These are phyloP conservation scores for Calliopum simillimum DNA, from an alignment of 2,888 invertebrate genomes.

Conservation along the genomic window DNA sequence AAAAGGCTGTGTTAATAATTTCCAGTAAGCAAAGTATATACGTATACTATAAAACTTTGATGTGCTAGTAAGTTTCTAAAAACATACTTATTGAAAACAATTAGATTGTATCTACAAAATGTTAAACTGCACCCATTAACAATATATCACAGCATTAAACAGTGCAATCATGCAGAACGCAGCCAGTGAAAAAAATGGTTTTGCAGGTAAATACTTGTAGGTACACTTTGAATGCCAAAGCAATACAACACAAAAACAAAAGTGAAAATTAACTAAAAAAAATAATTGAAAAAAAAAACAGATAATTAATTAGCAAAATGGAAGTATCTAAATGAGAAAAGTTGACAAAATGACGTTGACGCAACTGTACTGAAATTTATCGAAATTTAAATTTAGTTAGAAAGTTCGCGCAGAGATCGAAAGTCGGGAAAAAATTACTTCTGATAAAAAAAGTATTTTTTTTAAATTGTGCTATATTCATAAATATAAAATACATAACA, in stretches of 20 bases:
- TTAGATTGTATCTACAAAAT: neutral
- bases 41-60: too few relatives aligned
- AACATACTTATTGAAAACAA: too few relatives aligned
- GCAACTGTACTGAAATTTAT: neutral
- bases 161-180: constrained; percentile 4
- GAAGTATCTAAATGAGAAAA: neutral
- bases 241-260: constrained; percentile 1
- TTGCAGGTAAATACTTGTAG: neutral
- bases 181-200: neutral
- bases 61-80: too few relatives aligned
- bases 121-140: constrained; percentile 6
- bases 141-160: neutral
- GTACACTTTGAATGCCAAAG: neutral
- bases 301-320: neutral
- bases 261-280: neutral
- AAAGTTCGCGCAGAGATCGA: too few relatives aligned
- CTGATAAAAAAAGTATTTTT: too few relatives aligned
- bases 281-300: neutral
- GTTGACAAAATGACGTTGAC: neutral
- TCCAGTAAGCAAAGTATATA: too few relatives aligned
- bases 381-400: neutral
- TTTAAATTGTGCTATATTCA: too few relatives aligned
- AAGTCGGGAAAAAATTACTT: too few relatives aligned
- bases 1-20: too few relatives aligned
- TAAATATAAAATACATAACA: too few relatives aligned